Evolutionary conservation across 2,888 invertebrate species (phyloP), one percentile per base, ranked within the genome.

Genomic region (Cryptocephalus moraei): DNA sequence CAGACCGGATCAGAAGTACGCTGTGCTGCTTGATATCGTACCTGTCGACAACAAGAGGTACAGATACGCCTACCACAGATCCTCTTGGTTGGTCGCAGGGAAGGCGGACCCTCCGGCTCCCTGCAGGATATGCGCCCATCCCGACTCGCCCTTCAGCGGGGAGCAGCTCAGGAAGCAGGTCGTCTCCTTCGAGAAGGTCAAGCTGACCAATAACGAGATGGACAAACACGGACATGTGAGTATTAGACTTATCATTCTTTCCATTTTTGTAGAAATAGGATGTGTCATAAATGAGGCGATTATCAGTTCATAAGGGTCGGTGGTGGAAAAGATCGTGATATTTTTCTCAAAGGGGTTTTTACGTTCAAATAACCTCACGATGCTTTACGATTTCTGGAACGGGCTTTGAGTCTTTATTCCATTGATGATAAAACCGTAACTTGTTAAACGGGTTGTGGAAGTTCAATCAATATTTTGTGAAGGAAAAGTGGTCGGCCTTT

Each of bases 161-260:
- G 94, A 95, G 68, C 94, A 95, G 72, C 81, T 96, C 62, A 81
- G 88, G 68, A 94, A 95, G 73, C 94, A 95, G 75, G 91, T 94
- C 67, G 91, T 96, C 64, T 93, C 94, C 61, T 96, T 96, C 75
- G 96, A 97, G 75, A 96, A 96, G 76, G 91, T 95, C 71, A 96
- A 96, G 73, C 81, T 96, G 63, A 96, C 96, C 66, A 97, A 96
- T 74, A 96, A 96, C 73, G 94, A 95, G 74, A 89, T 95, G 86
- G 93, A 93, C 71, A 90, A 91, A 68, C 87, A 88, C 63, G 93
- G 92, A 69, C 92, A 94, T 79, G 93, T 93, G 71, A 80, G 84
- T 77, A 33, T 36, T 6, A 22, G 6, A 6, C 6, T 6, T 22
- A 4, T 22, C 2, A 6, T 22, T 22, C 6, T 22, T 22, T n/a